A percentile compares a stretch with the other conserved stretches of the same genome.
Conservation (phyloP, 2,797 vertebrate genomes). For the Echiichthys vipera region DNA sequence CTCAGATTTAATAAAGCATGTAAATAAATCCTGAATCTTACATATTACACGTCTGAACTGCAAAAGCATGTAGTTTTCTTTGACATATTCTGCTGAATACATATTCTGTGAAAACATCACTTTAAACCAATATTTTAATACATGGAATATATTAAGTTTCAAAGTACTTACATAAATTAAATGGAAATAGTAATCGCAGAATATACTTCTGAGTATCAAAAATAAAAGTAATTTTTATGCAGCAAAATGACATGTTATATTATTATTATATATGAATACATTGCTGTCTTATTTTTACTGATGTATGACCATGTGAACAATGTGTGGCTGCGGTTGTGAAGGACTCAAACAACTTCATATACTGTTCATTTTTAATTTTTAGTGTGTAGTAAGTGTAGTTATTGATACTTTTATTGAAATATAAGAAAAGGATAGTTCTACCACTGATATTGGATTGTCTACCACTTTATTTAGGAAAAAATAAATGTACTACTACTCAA, state of each 20-base stretch:
- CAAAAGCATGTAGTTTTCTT: slow-evolving; percentile 1
- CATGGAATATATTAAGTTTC: too few species aligned
- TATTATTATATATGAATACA: background rate
- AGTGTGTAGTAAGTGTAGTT: background rate
- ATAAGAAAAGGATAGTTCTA: background rate
- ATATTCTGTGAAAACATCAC: too few species aligned
- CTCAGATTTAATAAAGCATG: slow-evolving; percentile 51
- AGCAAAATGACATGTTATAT: background rate
- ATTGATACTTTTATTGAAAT: background rate
- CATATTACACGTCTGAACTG: slow-evolving; percentile 22
- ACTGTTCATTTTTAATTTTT: background rate
- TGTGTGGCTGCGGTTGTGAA: background rate
- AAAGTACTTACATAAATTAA: background rate
- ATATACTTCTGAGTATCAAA: background rate
- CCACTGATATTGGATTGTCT: background rate
- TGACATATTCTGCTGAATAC: slow-evolving; percentile 29
- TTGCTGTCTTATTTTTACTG: background rate
- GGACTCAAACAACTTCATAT: background rate
- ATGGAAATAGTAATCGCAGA: background rate
- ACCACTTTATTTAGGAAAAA: background rate
- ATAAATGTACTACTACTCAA: background rate
- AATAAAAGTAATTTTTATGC: background rate
- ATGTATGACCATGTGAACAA: background rate
- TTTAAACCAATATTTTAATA: too few species aligned
- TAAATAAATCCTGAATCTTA: slow-evolving; percentile 16